Conservation (phyloP, 2,113 vertebrate genomes). For the Bos javanicus region DNA sequence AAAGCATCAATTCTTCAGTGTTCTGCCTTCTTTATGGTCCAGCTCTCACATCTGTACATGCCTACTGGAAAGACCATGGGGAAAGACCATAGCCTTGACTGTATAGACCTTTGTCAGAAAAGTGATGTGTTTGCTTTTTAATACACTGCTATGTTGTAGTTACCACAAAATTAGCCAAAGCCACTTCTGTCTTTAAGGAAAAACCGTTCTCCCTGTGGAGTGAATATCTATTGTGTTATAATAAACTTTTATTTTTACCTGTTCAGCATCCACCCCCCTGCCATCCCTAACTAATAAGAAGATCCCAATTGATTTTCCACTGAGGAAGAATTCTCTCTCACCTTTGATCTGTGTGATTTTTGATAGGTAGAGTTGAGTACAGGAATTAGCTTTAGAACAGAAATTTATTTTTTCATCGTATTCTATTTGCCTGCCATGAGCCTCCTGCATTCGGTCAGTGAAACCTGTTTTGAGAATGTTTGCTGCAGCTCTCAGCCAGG, state of each 20-base stretch:
- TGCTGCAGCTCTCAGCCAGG: background rate
- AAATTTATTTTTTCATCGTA: background rate
- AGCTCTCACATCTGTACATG: background rate
- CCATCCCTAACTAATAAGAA: background rate
- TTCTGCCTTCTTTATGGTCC: background rate
- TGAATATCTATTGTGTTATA: background rate
- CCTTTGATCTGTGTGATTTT: background rate
- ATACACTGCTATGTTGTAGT: background rate
- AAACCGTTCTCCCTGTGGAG: background rate
- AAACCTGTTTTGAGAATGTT: no score
- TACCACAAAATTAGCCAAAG: background rate
- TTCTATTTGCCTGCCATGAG: background rate
- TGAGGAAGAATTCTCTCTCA: background rate
- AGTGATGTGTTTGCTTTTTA: background rate
- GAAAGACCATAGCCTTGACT: background rate
- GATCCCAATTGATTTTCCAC: background rate
- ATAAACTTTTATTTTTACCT: background rate
- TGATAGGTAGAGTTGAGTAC: background rate
- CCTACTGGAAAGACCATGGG: background rate
- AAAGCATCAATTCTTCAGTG: background rate
- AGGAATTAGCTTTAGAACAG: background rate
- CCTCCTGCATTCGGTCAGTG: fast-evolving
- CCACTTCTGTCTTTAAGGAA: background rate
- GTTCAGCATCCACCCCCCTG: fast-evolving
- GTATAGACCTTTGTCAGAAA: background rate